A percentile compares a stretch with the other conserved stretches of the same genome.
Evolutionary conservation across 2,113 vertebrate genomes (phyloP).

Genomic region (Microcebus lehilahytsara): DNA sequence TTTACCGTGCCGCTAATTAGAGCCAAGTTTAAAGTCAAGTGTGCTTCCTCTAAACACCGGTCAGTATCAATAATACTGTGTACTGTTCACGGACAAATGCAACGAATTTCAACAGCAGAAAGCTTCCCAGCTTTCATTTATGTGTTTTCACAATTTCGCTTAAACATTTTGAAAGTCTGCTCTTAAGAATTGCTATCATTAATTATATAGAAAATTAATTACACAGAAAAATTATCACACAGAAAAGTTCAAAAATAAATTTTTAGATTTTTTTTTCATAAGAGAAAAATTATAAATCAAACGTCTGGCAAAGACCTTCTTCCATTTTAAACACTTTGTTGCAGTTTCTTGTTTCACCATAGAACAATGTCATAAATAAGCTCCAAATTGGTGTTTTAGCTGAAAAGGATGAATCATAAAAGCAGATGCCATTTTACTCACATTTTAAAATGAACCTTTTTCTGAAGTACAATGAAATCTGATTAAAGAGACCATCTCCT

Average conservation of each 20-base stretch:
- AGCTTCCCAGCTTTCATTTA: neutral
- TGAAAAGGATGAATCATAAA: constrained; percentile 54
- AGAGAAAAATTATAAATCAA: constrained; percentile 12
- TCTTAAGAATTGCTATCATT: neutral
- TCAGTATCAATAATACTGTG: constrained; percentile 39
- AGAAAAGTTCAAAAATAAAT: neutral
- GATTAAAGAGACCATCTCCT: constrained; percentile 68
- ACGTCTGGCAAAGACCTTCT: constrained; percentile 36
- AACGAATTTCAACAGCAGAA: neutral
- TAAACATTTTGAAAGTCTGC: neutral
- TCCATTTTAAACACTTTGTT: neutral
- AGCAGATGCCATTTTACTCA: constrained; percentile 58
- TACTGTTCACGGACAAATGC: constrained; percentile 13
- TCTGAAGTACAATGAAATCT: constrained; percentile 61
- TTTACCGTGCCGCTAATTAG: constrained; percentile 79
- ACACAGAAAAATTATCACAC: neutral
- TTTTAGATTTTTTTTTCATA: neutral
- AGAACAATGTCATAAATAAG: constrained; percentile 39
- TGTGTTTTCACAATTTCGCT: neutral
- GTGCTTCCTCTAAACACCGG: constrained; percentile 29
- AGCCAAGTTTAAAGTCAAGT: constrained; percentile 38
- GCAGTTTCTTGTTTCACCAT: neutral
- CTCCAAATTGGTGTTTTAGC: constrained; percentile 45
- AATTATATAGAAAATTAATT: neutral
- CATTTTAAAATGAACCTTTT: constrained; percentile 61